Conservation (phyloP, 2,888 invertebrate genomes). For the Autographa pulchrina region DNA sequence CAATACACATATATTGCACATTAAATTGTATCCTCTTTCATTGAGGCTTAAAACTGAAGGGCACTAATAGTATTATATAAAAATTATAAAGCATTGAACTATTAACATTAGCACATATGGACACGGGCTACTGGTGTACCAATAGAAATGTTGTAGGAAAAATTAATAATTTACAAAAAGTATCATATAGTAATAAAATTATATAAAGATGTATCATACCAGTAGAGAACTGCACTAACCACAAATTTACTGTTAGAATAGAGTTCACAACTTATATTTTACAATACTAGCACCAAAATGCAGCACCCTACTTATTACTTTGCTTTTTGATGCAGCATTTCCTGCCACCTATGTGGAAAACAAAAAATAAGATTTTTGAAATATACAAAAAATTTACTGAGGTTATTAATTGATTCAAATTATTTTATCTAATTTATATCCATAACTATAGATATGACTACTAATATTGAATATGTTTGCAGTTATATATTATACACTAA, state of each 20-base stretch:
- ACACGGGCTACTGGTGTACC: too few relatives aligned
- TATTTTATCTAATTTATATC: not conserved
- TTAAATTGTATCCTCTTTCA: too few relatives aligned
- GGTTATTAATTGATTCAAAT: not conserved
- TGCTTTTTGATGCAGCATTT: too few relatives aligned
- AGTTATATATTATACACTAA: not conserved
- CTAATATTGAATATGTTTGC: not conserved
- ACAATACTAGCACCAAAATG: not conserved
- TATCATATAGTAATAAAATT: too few relatives aligned
- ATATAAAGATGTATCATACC: not conserved
- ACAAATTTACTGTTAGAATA: not conserved
- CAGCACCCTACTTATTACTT: too few relatives aligned
- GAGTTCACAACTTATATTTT: not conserved
- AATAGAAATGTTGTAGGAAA: too few relatives aligned
- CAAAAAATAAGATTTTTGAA: not conserved
- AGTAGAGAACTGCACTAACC: not conserved
- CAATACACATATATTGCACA: too few relatives aligned
- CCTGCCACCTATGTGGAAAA: not conserved
- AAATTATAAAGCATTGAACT: too few relatives aligned
- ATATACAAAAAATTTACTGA: slow-evolving; percentile 3
- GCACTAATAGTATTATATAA: too few relatives aligned
- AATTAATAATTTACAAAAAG: too few relatives aligned
- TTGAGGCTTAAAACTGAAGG: too few relatives aligned
- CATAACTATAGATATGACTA: not conserved
- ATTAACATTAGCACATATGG: too few relatives aligned